These are phyloP conservation scores for Dolomedes plantarius DNA, from an alignment of 2,888 invertebrate species.

Conservation along the genomic window DNA sequence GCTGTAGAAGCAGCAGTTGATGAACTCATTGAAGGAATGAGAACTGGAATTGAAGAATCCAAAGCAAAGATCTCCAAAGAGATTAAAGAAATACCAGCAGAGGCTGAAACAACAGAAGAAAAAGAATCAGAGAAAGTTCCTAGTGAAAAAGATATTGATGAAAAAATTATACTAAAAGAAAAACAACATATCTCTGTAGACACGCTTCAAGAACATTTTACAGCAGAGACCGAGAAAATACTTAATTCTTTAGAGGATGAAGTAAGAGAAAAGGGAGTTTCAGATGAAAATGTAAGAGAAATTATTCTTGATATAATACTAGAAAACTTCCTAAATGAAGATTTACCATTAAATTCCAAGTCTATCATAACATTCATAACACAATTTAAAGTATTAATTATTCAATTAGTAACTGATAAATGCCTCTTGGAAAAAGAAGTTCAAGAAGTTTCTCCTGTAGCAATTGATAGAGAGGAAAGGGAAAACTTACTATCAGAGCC, in stretches of 20 bases:
- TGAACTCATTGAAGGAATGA: conserved; percentile 65
- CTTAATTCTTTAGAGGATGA: not conserved
- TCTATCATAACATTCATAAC: not conserved
- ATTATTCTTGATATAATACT: not conserved
- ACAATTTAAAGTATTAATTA: not conserved
- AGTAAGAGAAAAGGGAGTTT: not conserved
- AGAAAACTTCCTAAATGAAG: not conserved
- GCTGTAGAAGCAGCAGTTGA: conserved; percentile 65
- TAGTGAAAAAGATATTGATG: not conserved
- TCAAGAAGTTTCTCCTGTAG: not conserved
- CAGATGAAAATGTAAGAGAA: not conserved
- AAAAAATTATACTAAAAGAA: not conserved
- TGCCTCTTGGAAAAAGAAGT: not conserved
- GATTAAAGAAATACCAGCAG: not conserved
- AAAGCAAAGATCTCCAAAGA: conserved; percentile 19
- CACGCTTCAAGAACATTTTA: not conserved
- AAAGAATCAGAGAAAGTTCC: not conserved
- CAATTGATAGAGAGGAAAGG: not conserved
- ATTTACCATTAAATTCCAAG: not conserved
- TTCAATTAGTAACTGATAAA: not conserved
- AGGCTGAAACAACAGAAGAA: not conserved
- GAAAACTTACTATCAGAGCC: no score
- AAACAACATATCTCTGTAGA: not conserved
- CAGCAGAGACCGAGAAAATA: not conserved
- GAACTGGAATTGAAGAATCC: conserved; percentile 50